Evolutionary conservation across 37 sponge, comb jelly and placozoan species (phyloP).

Genomic region (Theonella swinhoei): DNA sequence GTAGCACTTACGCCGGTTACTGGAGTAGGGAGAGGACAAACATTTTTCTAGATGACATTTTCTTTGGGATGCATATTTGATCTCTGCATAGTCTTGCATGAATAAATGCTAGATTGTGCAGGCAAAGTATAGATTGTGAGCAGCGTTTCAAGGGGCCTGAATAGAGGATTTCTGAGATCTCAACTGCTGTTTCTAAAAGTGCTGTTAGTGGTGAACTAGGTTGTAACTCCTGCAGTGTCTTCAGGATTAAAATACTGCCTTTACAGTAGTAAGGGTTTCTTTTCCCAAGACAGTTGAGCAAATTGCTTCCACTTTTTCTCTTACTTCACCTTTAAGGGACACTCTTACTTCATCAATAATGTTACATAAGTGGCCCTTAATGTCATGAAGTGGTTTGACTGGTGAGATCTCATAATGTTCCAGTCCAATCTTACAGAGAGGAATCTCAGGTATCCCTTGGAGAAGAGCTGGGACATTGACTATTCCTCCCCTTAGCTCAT

Average conservation of each 20-base stretch:
- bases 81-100: not conserved
- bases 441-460: constrained; percentile 3
- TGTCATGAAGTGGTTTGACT: constrained; percentile 14
- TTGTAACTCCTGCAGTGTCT: not conserved
- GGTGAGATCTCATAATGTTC: constrained; percentile 9
- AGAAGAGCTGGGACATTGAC: constrained; percentile 32
- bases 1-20: too few relatives aligned
- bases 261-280: constrained; percentile 1
- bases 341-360: constrained; percentile 14
- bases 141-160: too few relatives aligned
- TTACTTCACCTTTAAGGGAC: not conserved
- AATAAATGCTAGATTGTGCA: constrained; percentile 17
- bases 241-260: constrained; percentile 1
- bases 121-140: not conserved
- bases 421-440: not conserved
- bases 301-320: not conserved
- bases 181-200: constrained; percentile 5
- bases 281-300: not conserved
- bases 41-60: too few relatives aligned
- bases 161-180: constrained; percentile 4
- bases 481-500: constrained; percentile 4
- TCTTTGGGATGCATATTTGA: too few relatives aligned
- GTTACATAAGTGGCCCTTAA: constrained; percentile 22
- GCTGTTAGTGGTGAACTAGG: not conserved
- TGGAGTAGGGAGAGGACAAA: too few relatives aligned